A percentile compares a stretch with the other conserved stretches of the same genome.
Evolutionary conservation across 2,888 invertebrate species (phyloP).

Genomic region (Ophion ventricosus): DNA sequence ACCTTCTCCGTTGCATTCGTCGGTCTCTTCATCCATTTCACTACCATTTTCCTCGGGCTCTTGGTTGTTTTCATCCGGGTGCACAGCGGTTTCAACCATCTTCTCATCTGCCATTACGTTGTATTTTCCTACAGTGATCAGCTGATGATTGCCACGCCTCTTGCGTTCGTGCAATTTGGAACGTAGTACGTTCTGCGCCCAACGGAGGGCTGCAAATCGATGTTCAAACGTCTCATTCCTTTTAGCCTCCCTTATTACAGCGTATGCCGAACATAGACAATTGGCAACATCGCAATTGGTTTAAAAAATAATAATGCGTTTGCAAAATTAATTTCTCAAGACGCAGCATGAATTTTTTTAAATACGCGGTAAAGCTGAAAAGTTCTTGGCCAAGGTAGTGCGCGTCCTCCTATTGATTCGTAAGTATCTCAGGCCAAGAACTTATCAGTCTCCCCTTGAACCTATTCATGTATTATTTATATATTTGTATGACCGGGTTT

Average conservation of each 20-base stretch:
- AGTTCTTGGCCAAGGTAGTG: background rate
- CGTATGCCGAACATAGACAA: background rate
- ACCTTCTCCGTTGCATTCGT: conserved; percentile 65
- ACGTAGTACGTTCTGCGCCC: conserved; percentile 1
- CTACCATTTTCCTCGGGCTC: conserved; percentile 58
- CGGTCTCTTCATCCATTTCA: conserved; percentile 56
- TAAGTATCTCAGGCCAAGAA: background rate
- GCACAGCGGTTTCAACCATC: conserved; percentile 75
- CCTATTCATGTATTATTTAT: background rate
- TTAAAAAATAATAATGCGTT: background rate
- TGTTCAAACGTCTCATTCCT: background rate
- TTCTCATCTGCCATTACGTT: conserved; percentile 71
- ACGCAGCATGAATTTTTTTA: background rate
- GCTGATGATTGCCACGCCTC: conserved; percentile 60
- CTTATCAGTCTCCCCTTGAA: background rate
- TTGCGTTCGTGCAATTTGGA: background rate
- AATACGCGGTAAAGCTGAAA: background rate
- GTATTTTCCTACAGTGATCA: conserved; percentile 50
- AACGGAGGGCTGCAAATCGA: conserved; percentile 44
- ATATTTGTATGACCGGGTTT: background rate
- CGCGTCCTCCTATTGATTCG: background rate
- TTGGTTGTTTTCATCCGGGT: conserved; percentile 70
- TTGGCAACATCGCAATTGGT: background rate
- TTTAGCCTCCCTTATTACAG: no score
- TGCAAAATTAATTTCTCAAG: background rate